Base-by-base conservation (phyloP, 2,797 vertebrate genomes). In the Pseudochirops cupreus region DNA sequence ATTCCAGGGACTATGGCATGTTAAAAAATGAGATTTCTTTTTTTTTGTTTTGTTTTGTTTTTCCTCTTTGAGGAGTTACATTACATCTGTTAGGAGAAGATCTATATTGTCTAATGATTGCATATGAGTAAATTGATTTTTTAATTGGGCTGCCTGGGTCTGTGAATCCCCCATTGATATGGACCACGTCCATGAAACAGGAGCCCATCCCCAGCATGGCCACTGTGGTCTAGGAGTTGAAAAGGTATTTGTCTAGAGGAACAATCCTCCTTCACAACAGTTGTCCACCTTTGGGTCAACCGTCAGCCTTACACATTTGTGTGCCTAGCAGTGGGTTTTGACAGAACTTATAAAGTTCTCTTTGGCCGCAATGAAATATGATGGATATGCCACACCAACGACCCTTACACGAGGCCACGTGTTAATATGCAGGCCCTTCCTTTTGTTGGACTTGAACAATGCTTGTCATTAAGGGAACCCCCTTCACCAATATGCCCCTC, bases 381-480 rank as follows among this genome's bases (percentile, higher is more conserved):
- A 99, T 99, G 98, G 99, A 99, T 99, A 99, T 97, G 94, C 98
- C 98, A 96, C 97, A 98, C 97, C 94, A 96, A 98, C 98, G 98
- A 99, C 99, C 99, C 98, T 98, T 98, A 96, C 97, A 97, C 98
- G 98, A 98, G 98, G 98, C 98, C 93, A 92, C 98, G 98, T 97
- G 99, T 98, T 99, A 99, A 98, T 98, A 97, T 98, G 98, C 99
- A 99, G 97, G 98, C 98, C 97, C 94, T 96, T 95, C 98, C 98
- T 99, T 98, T 99, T 99, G 99, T 99, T 98, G 97, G 95, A 97
- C 97, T 98, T 94, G 91, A 98, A 99, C 98, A 99, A 99, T 98
- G 98, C 98, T 97, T 99, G 98, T 99, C 98, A 98, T 99, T 98
- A 98, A 98, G 98, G 98, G 97, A 98, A 98, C 98, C 97, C 97